Conservation (phyloP, 2,113 vertebrate species). For the Festucalex cinctus region DNA sequence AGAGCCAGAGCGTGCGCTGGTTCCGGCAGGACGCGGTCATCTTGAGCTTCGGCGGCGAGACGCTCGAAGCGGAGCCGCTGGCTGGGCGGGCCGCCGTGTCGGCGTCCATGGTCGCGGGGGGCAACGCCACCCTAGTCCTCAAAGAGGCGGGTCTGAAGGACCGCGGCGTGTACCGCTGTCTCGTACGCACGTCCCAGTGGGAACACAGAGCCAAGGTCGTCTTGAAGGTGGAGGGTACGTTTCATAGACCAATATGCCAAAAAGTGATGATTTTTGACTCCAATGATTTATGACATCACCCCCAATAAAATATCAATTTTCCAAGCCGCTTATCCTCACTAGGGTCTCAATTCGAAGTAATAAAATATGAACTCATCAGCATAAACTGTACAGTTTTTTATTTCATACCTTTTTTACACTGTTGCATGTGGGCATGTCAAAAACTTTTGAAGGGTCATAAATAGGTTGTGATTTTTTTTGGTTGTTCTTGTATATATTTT, state of each 20-base stretch:
- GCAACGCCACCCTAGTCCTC: constrained; percentile 76
- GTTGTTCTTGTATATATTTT: too few species aligned
- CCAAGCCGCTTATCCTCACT: too few species aligned
- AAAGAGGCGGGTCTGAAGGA: constrained; percentile 52
- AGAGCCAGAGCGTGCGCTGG: constrained; percentile 73
- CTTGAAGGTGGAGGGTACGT: constrained; percentile 71
- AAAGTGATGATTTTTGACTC: too few species aligned
- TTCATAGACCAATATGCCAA: not conserved
- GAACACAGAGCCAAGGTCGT: constrained; percentile 45
- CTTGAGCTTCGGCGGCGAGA: constrained; percentile 52
- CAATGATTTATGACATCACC: too few species aligned
- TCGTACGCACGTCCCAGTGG: constrained; percentile 35
- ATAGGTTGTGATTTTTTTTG: too few species aligned
- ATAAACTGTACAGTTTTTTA: too few species aligned
- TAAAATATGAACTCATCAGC: too few species aligned
- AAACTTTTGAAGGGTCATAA: too few species aligned
- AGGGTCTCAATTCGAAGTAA: too few species aligned
- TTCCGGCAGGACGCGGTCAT: constrained; percentile 50
- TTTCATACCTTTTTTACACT: too few species aligned
- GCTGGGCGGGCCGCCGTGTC: constrained; percentile 52
- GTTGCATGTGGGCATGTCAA: too few species aligned
- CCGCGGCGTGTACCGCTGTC: constrained; percentile 74
- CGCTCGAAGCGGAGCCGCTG: constrained; percentile 17
- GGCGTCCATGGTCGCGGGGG: constrained; percentile 29
- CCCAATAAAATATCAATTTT: too few species aligned